Conservation (phyloP, 1,140 invertebrate genomes). For the Drosophila setifemur region DNA sequence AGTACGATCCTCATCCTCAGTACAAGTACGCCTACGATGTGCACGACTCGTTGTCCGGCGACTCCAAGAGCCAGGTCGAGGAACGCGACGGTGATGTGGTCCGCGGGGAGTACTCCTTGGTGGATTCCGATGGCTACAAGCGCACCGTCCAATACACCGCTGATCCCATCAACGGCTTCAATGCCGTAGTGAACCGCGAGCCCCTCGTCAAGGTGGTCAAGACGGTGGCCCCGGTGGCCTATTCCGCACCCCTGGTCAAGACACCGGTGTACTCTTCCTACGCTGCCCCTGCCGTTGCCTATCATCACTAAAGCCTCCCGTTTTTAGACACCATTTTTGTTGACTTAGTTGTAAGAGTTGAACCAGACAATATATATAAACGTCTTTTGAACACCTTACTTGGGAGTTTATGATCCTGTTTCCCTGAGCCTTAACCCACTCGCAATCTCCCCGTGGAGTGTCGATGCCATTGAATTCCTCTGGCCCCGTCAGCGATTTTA, state of each 20-base stretch:
- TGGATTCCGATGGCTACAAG: slow-evolving; percentile 71
- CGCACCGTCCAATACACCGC: slow-evolving; percentile 79
- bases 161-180: slow-evolving; percentile 77
- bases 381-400: no score
- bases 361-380: not conserved
- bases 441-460: no score
- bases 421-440: no score
- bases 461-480: not conserved
- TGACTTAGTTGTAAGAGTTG: slow-evolving; percentile 19
- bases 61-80: slow-evolving; percentile 85
- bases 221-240: slow-evolving; percentile 36
- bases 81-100: slow-evolving; percentile 84
- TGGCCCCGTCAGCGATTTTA: not conserved
- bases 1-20: slow-evolving; percentile 82
- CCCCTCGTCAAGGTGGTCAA: slow-evolving; percentile 63
- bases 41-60: slow-evolving; percentile 84
- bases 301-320: slow-evolving; percentile 19
- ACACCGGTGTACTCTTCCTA: no score
- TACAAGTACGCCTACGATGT: slow-evolving; percentile 83
- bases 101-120: slow-evolving; percentile 60
- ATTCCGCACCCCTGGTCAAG: slow-evolving; percentile 15
- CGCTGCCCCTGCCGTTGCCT: not conserved
- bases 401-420: no score
- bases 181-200: slow-evolving; percentile 75
- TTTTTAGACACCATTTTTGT: not conserved